These are phyloP conservation scores for Dasyurus viverrinus DNA, from an alignment of 2,113 vertebrate genomes.

Conservation along the genomic window DNA sequence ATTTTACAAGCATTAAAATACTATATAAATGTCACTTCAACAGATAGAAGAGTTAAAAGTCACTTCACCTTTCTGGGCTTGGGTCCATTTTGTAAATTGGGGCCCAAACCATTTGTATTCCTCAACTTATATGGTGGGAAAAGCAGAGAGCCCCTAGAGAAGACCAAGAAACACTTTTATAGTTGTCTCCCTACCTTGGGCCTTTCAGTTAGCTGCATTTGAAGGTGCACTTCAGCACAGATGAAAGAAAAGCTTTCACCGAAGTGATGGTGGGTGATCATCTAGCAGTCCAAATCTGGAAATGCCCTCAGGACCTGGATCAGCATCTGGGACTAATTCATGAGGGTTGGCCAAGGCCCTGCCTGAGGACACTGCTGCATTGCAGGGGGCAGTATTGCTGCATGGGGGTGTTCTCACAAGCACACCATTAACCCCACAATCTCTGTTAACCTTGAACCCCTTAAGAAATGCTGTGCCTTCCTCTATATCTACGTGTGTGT, in stretches of 20 bases:
- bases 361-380: not conserved
- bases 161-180: not conserved
- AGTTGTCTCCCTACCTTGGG: not conserved
- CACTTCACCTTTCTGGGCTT: not conserved
- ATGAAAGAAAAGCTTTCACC: not conserved
- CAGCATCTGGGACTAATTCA: constrained; percentile 21
- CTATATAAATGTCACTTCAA: not conserved
- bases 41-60: not conserved
- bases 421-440: constrained; percentile 68
- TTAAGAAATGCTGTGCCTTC: constrained; percentile 83
- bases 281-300: constrained; percentile 43
- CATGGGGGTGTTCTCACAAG: constrained; percentile 70
- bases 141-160: not conserved
- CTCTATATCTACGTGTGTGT: constrained; percentile 84
- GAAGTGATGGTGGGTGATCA: not conserved
- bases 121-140: not conserved
- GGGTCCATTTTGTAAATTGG: not conserved
- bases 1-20: not conserved
- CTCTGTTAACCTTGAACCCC: constrained; percentile 82
- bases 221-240: not conserved
- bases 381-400: constrained; percentile 38
- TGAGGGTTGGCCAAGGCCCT: not conserved
- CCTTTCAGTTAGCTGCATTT: constrained; percentile 25
- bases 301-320: constrained; percentile 17
- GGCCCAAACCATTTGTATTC: not conserved